phyloP scores from a whole-genome alignment of 2,113 vertebrate species.

The Leucopsar rothschildi region DNA sequence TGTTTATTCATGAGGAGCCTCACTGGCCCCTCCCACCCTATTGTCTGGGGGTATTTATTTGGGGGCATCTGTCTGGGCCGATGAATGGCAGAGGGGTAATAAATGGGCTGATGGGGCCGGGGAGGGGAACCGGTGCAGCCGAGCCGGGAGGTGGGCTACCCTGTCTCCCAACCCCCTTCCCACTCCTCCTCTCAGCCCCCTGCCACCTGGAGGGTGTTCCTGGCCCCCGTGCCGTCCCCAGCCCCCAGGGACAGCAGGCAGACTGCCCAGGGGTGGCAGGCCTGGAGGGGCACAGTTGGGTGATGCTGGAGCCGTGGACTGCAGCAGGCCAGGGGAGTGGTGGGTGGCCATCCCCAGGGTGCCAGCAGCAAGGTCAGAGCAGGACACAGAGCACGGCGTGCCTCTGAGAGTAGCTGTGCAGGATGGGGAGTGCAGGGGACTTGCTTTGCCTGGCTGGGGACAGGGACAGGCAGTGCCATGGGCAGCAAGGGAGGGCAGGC shows the following conservation, averaged over 20 bases:
- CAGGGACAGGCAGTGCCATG: accelerated
- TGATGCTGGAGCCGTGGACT: background rate
- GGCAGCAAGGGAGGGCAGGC: background rate
- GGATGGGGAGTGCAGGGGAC: accelerated
- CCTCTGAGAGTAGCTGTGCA: accelerated
- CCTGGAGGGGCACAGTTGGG: background rate
- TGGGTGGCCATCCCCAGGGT: accelerated
- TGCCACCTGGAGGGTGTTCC: background rate
- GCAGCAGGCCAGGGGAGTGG: background rate
- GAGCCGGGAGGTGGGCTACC: background rate
- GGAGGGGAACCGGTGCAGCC: background rate
- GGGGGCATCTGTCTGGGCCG: slow-evolving; percentile 58
- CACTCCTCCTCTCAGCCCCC: background rate
- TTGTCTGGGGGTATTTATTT: slow-evolving; percentile 68
- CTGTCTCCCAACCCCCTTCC: background rate
- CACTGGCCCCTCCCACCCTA: slow-evolving; percentile 29
- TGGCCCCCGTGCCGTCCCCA: accelerated
- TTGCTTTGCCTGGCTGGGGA: background rate
- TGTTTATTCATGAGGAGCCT: slow-evolving; percentile 60
- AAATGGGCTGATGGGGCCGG: slow-evolving; percentile 47
- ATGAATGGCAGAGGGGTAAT: slow-evolving; percentile 50
- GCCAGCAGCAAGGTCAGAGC: background rate
- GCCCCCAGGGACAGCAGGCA: background rate
- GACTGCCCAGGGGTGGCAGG: background rate
- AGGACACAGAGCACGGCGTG: accelerated